Evolutionary conservation across 2,797 vertebrate genomes (phyloP), one percentile per base, ranked within the genome.

Genomic region (Streptopelia turtur): DNA sequence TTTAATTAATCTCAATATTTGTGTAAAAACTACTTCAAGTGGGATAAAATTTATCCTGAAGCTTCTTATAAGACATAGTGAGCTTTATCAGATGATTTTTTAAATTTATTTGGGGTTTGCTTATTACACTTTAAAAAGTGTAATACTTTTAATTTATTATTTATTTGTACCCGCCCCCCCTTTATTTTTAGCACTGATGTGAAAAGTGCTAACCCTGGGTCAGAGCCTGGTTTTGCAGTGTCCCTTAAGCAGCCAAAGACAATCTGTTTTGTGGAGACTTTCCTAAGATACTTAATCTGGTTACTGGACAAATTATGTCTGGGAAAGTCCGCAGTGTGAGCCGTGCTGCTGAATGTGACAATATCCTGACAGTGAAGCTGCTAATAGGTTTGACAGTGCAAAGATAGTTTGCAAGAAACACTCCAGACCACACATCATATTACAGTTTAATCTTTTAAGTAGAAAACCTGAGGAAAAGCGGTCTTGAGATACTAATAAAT

Each of bases 241-340:
- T 93, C 33, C 33, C 20, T 89, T 94, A 91, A 95, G 85, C 63
- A 94, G 83, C 55, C 83, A 74, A 80, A 94, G 88, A 78, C 85
- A 87, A 94, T 94, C 87, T 87, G 55, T 96, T 93, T 84, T 68
- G 80, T 93, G 81, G 90, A 95, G 91, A 60, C 92, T 91, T 94
- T 82, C 75, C 78, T 93, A 90, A 95, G 37, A 47, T 79, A 9
- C 83, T 79, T 96, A 95, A 94, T 92, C 95, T 93, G 55, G 83
- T 93, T 96, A 96, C 71, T 43, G 77, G 88, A 55, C 83, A 88
- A 90, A 81, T 93, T 80, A 28, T 82, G 92, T 80, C 90, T 82
- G 83, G 66, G 89, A 76, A 66, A 13, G 76, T 37, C 28, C 60
- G 30, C 63, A 13, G 80, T 9, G 63, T 72, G 77, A 95, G 68